Evolutionary conservation across 2,113 vertebrate species (phyloP).

Genomic region (Eurypyga helias): DNA sequence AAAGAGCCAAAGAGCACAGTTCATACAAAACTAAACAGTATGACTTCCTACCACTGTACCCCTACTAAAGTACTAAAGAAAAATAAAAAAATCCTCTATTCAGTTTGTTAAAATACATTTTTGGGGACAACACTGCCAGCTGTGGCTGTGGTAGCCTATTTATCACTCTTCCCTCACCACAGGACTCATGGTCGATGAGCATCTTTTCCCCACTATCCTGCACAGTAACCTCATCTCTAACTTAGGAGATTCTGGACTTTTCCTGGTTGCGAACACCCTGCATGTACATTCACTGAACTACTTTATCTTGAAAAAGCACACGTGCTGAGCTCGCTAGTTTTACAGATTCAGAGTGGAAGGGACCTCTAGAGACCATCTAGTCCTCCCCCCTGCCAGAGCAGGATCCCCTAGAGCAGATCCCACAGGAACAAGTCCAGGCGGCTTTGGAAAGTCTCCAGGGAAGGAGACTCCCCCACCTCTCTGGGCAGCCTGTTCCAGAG

Average conservation of each 20-base stretch:
- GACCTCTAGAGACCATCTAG: no score
- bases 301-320: not conserved
- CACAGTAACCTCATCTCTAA: not conserved
- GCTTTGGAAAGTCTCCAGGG: no score
- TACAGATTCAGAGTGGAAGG: not conserved
- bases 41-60: not conserved
- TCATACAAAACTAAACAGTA: not conserved
- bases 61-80: not conserved
- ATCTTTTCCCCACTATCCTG: not conserved
- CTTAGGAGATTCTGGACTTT: not conserved
- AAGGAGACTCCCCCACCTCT: no score
- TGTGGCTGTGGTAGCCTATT: not conserved
- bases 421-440: no score
- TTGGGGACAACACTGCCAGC: not conserved
- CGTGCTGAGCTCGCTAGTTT: fast-evolving
- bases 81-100: not conserved
- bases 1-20: not conserved
- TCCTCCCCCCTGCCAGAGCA: no score
- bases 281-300: not conserved
- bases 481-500: no score
- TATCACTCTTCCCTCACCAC: not conserved
- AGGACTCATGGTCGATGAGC: not conserved
- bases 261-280: not conserved
- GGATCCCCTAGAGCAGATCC: no score
- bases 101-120: fast-evolving